phyloP scores from a whole-genome alignment of 2,797 vertebrate species.

The Chiloscyllium punctatum region DNA sequence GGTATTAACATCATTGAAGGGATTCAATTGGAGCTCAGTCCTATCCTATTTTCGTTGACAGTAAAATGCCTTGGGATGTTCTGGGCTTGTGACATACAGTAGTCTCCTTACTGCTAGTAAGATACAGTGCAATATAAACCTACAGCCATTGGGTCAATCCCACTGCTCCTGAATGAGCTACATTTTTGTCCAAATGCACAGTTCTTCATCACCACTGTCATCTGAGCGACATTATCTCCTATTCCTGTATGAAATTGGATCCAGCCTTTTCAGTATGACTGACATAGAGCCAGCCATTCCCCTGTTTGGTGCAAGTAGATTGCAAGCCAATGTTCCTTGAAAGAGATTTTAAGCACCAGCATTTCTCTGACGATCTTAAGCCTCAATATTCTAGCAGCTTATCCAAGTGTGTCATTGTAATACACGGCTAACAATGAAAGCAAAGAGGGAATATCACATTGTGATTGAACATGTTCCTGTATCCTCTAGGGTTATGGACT shows the following conservation, averaged over 20 bases:
- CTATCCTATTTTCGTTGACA: neutral
- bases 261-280: neutral
- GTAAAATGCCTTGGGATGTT: neutral
- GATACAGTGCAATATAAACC: no score
- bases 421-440: no score
- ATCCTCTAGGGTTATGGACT: neutral
- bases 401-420: neutral
- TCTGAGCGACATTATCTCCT: neutral
- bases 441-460: neutral
- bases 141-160: no score
- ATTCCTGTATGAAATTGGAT: neutral
- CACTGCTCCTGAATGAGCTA: no score
- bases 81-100: neutral
- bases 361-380: neutral
- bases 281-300: neutral
- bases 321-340: slow-evolving; percentile 17
- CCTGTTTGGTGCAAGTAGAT: neutral
- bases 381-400: neutral
- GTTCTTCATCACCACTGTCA: neutral
- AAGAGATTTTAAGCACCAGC: neutral
- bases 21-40: no score
- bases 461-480: neutral
- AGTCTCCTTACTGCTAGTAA: neutral
- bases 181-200: neutral
- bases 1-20: no score